Base-by-base conservation (phyloP, 2,888 invertebrate genomes). In the Ophion costatus region DNA sequence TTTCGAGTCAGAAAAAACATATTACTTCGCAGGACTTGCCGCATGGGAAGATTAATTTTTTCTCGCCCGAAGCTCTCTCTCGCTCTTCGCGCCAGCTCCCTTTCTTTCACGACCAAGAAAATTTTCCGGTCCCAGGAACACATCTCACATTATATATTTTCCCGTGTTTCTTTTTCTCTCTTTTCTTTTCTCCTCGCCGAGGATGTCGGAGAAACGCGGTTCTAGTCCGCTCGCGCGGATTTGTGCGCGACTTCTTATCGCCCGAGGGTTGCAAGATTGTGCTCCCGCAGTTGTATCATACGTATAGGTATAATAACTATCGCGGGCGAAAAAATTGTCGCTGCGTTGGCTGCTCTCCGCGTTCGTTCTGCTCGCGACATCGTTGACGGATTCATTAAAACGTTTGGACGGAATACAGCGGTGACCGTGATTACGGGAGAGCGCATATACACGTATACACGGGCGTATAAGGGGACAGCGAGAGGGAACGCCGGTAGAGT, bases 361-460 rank as follows among this genome's bases (percentile, higher is more conserved):
- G 70, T 74, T 69, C 69, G 71, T 82, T 79, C 83, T 83, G 81
- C 80, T 83, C 61, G 78, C 85, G 85, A 85, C 82, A 74, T 87
- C 89, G 91, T 90, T 90, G 92, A 90, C 91, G 91, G 90, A 92
- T 91, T 92, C 91, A 91, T 92, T 91, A 92, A 90, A 90, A 90
- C 88, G 89, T 88, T 89, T 88, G 87, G 86, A 85, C 86, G 88
- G 89, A 89, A 89, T 89, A 89, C 89, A 88, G 74, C 42, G 61
- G 74, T 74, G 74, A 74, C 88, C 86, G 89, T 89, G 90, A 91
- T 91, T 90, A 90, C 89, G 89, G 83, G 81, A 86, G 86, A 88
- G 81, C 81, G 78, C 3, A 33, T 61, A 51, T 63, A 64, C 51
- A 45, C 45, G 20, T 59, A 29, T 10, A 17, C 24, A 6, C 29